Percentiles rank a stretch among this genome's conserved stretches.
phyloP scores from a whole-genome alignment of 2,888 invertebrate species.

The Mongoloraphidia duomilia region DNA sequence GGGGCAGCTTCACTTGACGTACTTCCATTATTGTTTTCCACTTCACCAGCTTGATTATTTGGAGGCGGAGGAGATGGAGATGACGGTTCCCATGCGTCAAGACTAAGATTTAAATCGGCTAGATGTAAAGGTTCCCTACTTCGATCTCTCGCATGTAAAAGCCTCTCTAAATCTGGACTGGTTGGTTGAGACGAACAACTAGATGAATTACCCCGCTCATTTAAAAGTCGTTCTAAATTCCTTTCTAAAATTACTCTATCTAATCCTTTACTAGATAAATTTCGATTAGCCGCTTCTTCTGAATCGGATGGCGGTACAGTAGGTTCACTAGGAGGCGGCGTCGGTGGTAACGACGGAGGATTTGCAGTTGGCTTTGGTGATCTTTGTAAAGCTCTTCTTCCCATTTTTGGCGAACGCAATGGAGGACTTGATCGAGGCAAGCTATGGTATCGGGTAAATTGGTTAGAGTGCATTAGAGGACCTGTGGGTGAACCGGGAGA shows the following conservation, averaged over 20 bases:
- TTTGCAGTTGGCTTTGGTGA: constrained; percentile 26
- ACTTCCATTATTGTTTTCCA: constrained; percentile 19
- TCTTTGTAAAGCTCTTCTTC: constrained; percentile 33
- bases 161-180: constrained; percentile 30
- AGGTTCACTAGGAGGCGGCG: constrained; percentile 25
- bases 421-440: constrained; percentile 34
- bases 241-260: constrained; percentile 54
- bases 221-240: constrained; percentile 46
- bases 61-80: constrained; percentile 4
- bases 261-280: constrained; percentile 34
- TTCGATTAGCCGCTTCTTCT: constrained; percentile 17
- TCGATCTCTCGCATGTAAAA: constrained; percentile 39
- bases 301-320: constrained; percentile 13
- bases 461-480: constrained; percentile 12
- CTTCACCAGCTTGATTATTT: constrained; percentile 12
- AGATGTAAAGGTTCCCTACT: constrained; percentile 43
- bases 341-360: constrained; percentile 28
- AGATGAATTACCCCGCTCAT: constrained; percentile 29
- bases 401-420: constrained; percentile 42
- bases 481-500: constrained; percentile 34
- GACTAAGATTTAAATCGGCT: constrained; percentile 36
- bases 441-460: constrained; percentile 19
- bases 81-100: constrained; percentile 38
- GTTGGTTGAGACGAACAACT: constrained; percentile 17
- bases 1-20: constrained; percentile 18